Evolutionary conservation across 2,888 invertebrate genomes (phyloP), one percentile per base, ranked within the genome.

Genomic region (Melanostoma mellinum): DNA sequence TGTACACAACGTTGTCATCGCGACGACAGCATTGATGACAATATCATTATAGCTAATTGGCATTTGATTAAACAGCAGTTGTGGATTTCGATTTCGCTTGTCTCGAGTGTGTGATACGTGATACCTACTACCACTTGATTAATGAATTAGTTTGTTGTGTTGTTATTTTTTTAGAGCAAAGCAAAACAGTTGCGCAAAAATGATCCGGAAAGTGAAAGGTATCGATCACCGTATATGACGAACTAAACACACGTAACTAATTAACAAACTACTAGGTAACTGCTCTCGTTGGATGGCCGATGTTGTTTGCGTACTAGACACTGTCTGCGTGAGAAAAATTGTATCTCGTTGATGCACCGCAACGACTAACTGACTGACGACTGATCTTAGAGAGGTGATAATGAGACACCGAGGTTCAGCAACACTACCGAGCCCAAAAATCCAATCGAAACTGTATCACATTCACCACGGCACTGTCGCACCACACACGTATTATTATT

Each of bases 321-420:
- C 48, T 48, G 36, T 53, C 71, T 73, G 68, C 56, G 67, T 75
- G 63, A 36, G 52, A 71, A 77, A 69, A 56, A 42, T 82, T 73
- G 84, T 78, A 84, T 74, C 82, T 73, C 53, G 69, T 84, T 52
- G 84, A 84, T 84, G 84, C 84, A 84, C 69, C 78, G 58, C 78
- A 77, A 73, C 77, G 77, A 84, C 68, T 77, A 61, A 74, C 79
- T 79, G 71, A 84, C 84, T 84, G 79, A 79, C 79, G 79, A 79
- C 79, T 84, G 84, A 84, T 84, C 84, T 79, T 79, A 79, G 79
- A 73, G 79, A 84, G 84, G 84, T 84, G 84, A 84, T 84, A 84
- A 84, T 84, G 74, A 84, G 84, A 79, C 71, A 75, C 72, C 82
- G 74, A 82, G 78, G 74, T 75, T 78, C 74, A 71, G 73, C 65